A percentile compares a stretch with the other conserved stretches of the same genome.
Conservation (phyloP, 2,113 vertebrate species). For the Dasyornis broadbenti region DNA sequence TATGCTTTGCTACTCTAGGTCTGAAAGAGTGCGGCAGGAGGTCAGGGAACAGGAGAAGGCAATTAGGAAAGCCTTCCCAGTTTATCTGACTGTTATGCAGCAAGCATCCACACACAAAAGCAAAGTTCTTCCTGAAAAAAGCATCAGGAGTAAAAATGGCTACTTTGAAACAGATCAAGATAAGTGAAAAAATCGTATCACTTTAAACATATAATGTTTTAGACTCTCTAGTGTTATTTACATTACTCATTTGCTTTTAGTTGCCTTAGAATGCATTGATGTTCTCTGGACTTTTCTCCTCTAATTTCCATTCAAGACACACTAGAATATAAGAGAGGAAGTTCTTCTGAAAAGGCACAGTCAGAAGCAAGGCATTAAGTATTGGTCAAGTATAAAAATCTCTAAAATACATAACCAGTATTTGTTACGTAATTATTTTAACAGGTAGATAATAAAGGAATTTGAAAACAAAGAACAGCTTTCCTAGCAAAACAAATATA, state of each 20-base stretch:
- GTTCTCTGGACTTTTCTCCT: neutral
- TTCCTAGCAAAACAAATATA: neutral
- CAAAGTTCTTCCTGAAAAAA: neutral
- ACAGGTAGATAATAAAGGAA: neutral
- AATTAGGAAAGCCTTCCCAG: neutral
- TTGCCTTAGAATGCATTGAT: neutral
- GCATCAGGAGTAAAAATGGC: neutral
- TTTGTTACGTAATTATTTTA: neutral
- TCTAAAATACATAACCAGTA: neutral
- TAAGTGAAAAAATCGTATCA: neutral
- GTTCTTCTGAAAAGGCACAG: neutral
- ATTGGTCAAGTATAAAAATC: neutral
- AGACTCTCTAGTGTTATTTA: neutral
- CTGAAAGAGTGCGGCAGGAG: neutral
- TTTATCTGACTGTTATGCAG: neutral
- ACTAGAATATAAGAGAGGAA: neutral
- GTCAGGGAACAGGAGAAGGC: neutral
- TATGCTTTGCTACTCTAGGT: neutral
- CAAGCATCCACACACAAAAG: neutral
- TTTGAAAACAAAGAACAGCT: neutral
- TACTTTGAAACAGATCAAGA: neutral
- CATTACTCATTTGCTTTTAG: neutral
- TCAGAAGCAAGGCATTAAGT: neutral
- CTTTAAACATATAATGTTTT: neutral
- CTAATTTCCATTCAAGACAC: neutral